phyloP scores from a whole-genome alignment of 2,888 invertebrate species.

The Conops quadrifasciatus region DNA sequence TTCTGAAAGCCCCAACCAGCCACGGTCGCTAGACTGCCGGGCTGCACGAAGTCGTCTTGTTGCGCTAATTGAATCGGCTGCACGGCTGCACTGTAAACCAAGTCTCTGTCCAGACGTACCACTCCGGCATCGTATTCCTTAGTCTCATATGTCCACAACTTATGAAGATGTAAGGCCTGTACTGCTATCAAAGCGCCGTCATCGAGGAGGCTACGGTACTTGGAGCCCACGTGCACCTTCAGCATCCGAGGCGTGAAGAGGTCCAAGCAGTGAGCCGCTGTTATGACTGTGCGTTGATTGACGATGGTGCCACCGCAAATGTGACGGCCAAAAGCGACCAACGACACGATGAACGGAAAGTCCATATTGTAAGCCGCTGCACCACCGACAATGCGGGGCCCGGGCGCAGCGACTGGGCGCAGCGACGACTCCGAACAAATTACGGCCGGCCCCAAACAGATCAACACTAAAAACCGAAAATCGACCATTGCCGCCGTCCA shows the following conservation, averaged over 20 bases:
- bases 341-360: slow-evolving; percentile 61
- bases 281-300: slow-evolving; percentile 57
- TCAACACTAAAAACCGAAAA: neutral
- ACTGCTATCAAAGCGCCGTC: slow-evolving; percentile 47
- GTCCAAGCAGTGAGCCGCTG: slow-evolving; percentile 60
- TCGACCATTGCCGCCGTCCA: neutral
- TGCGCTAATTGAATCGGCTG: slow-evolving; percentile 57
- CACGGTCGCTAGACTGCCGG: slow-evolving; percentile 49
- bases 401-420: neutral
- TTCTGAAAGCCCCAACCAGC: slow-evolving; percentile 55
- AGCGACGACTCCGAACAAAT: neutral
- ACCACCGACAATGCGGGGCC: slow-evolving; percentile 59
- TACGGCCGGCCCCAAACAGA: neutral
- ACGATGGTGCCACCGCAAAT: slow-evolving; percentile 59
- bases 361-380: slow-evolving; percentile 51
- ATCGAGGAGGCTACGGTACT: slow-evolving; percentile 33
- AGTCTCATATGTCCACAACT: slow-evolving; percentile 48
- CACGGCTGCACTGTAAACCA: slow-evolving; percentile 63
- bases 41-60: slow-evolving; percentile 38
- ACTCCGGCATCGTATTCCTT: slow-evolving; percentile 71
- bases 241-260: slow-evolving; percentile 36
- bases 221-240: slow-evolving; percentile 53
- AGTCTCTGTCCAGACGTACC: slow-evolving; percentile 65
- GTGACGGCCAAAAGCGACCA: slow-evolving; percentile 49
- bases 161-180: slow-evolving; percentile 44